Conservation (phyloP, 2,888 invertebrate species). For the Elegia similella region DNA sequence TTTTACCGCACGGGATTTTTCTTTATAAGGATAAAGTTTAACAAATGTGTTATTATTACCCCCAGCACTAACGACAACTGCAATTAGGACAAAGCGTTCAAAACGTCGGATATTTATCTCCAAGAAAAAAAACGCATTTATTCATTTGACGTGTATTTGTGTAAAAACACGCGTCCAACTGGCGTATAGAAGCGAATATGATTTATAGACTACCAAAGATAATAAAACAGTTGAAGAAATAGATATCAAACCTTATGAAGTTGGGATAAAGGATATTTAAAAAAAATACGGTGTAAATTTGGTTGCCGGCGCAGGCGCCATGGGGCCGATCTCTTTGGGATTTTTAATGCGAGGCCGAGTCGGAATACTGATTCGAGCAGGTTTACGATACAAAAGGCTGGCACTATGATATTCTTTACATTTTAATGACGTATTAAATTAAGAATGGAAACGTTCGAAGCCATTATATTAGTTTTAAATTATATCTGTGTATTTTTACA, state of each 20-base stretch:
- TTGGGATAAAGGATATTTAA: conserved; percentile 30
- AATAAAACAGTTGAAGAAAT: conserved; percentile 9
- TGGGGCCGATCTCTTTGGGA: conserved; percentile 62
- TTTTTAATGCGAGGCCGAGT: conserved; percentile 68
- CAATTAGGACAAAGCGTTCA: conserved; percentile 45
- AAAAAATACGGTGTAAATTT: conserved; percentile 19
- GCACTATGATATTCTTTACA: conserved; percentile 11
- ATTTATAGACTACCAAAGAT: conserved; percentile 55
- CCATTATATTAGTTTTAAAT: not conserved
- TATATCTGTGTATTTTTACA: conserved; percentile 3
- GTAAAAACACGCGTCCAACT: conserved; percentile 71
- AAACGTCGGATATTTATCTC: conserved; percentile 53
- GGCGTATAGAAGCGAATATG: conserved; percentile 66
- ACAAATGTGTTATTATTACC: conserved; percentile 29
- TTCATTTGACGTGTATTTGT: conserved; percentile 64
- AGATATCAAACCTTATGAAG: conserved; percentile 35
- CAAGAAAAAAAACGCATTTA: conserved; percentile 44
- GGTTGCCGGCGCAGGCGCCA: conserved; percentile 63
- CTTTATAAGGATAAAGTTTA: conserved; percentile 25
- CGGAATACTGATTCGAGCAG: conserved; percentile 50
- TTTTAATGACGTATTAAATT: conserved; percentile 14
- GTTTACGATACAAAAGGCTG: conserved; percentile 14
- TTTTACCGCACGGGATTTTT: not conserved
- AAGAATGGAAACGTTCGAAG: conserved; percentile 2
- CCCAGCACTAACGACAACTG: conserved; percentile 39